phyloP scores from a whole-genome alignment of 2,113 vertebrate species.

The Centropristis striata region DNA sequence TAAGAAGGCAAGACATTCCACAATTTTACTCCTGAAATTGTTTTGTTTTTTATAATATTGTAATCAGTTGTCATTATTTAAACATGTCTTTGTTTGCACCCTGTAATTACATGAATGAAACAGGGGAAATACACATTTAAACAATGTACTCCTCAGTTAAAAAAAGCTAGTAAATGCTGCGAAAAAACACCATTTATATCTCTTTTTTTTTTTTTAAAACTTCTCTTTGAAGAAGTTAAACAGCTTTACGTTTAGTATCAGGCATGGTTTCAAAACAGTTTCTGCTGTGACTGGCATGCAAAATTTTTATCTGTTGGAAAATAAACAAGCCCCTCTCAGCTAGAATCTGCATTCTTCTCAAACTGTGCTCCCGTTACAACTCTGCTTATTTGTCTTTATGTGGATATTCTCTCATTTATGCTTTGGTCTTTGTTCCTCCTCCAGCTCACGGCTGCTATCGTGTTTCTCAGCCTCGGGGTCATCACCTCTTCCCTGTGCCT shows the following conservation, averaged over 20 bases:
- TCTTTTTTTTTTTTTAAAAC: too few species aligned
- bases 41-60: not conserved
- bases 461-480: constrained; percentile 83
- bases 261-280: not conserved
- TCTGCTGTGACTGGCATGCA: not conserved
- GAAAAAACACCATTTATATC: not conserved
- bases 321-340: not conserved
- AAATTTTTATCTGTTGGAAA: not conserved
- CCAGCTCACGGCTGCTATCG: constrained; percentile 79
- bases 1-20: too few species aligned
- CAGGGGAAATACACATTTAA: not conserved
- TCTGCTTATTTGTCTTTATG: not conserved
- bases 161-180: not conserved
- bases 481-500: constrained; percentile 79
- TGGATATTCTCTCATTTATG: not conserved
- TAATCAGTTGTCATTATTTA: not conserved
- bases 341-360: constrained; percentile 4
- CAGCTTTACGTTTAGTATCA: not conserved
- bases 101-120: too few species aligned
- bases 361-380: not conserved
- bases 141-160: not conserved
- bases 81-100: not conserved
- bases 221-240: not conserved
- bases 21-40: too few species aligned
- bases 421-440: constrained; percentile 6